Percentiles rank a stretch among this genome's conserved stretches.
Evolutionary conservation across 2,113 vertebrate species (phyloP).

Genomic region (Dissostichus mawsoni): DNA sequence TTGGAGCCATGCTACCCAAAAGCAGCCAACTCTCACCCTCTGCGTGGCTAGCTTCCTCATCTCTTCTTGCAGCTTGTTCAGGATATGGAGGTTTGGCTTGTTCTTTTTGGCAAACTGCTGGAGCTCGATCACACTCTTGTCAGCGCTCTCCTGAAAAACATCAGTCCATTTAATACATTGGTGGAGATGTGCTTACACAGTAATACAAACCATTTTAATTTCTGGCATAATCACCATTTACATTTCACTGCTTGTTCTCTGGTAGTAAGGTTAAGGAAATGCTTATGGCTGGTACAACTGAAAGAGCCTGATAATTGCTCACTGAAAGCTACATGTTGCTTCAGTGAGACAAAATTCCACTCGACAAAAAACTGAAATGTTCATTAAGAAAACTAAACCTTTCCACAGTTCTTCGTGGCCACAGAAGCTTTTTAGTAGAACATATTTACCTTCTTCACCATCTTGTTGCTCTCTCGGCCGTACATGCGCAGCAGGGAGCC

Average conservation of each 20-base stretch:
- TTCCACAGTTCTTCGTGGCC: not conserved
- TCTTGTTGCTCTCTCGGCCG: conserved; percentile 96
- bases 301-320: not conserved
- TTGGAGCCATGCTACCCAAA: too few relatives aligned
- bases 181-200: not conserved
- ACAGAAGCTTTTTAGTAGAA: too few relatives aligned
- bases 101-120: conserved; percentile 99
- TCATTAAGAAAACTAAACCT: not conserved
- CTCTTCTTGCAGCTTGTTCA: conserved; percentile 98
- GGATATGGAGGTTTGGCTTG: conserved; percentile 98
- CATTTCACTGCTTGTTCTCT: not conserved
- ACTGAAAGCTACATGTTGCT: not conserved
- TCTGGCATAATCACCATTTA: not conserved
- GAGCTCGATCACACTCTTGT: conserved; percentile 98
- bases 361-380: too few relatives aligned
- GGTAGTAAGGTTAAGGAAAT: not conserved
- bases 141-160: conserved; percentile 90
- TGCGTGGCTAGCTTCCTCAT: conserved; percentile 95
- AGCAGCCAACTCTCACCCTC: conserved; percentile 83
- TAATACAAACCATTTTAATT: not conserved
- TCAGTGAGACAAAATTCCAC: not conserved
- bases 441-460: conserved; percentile 94
- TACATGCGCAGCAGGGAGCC: conserved; percentile 98
- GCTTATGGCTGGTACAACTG: not conserved
- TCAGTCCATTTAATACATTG: not conserved